Base-by-base conservation (phyloP, 2,113 vertebrate genomes). In the Morone saxatilis region DNA sequence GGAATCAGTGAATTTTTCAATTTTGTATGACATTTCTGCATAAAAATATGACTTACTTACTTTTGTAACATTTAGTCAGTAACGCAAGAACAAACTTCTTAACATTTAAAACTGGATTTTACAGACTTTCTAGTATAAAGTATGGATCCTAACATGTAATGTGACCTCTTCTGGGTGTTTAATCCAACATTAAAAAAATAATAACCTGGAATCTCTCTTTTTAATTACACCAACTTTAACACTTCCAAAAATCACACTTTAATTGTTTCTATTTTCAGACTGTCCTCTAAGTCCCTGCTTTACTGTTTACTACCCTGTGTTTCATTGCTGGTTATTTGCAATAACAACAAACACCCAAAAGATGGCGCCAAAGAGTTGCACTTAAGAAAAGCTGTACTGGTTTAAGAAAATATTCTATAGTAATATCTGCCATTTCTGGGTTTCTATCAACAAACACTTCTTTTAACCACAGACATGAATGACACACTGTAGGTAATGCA, bases 311-410 rank as follows among this genome's bases (percentile, higher is more conserved):
- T 47, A 10, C 43, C 12, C 43, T 45, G 43, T 45, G 12, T 47
- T 45, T 45, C 10, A 45, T 45, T 11, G 43, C 2, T 45, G 43
- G 3, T 20, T 54, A 4, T 0, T 6, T 84, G 87, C 63, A 84
- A 19, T 87, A 47, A 60, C 41, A 47, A 2, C 1, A 4, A 50
- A 20, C 41, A 25, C 31, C 80, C 93, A 90, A 19, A 16, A 89
- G 93, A 76, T 84, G 91, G 84, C 53, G 4, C 63, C 78, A 65
- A 11, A 50, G 8, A 67, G 45, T 50, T 65, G 11, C 8, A 25
- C 65, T 67, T 45, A 4, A n/a, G 9, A 59, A 4, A 48, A 17
- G 11, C 22, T 71, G n/a, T 45, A 7, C 13, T 38, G 36, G 11
- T 0, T 9, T 11, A 5, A 20, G 9, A 40, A 12, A 19, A 56